Conservation (phyloP, 2,113 vertebrate genomes). For the Lepus americanus region DNA sequence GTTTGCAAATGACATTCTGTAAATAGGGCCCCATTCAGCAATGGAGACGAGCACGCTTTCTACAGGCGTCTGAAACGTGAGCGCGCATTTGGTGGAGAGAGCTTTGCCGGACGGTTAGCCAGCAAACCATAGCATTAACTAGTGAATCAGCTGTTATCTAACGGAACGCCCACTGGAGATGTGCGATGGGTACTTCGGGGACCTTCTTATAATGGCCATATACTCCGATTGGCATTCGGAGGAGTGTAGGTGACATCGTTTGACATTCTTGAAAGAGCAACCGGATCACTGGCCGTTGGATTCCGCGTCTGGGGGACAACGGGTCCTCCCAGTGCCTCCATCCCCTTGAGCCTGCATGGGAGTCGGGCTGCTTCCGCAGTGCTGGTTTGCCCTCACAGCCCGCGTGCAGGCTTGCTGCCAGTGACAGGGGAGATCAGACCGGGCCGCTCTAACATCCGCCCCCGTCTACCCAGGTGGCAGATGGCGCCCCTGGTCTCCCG, state of each 20-base stretch:
- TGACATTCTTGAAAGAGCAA: neutral
- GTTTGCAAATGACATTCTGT: neutral
- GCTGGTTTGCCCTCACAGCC: neutral
- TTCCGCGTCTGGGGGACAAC: neutral
- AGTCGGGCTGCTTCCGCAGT: neutral
- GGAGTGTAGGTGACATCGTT: neutral
- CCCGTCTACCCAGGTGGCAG: no score
- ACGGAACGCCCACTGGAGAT: neutral
- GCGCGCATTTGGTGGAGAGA: neutral
- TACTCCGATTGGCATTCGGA: neutral
- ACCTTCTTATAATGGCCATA: neutral
- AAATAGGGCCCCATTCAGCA: neutral
- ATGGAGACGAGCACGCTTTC: accelerated
- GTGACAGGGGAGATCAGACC: neutral
- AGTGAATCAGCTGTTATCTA: neutral
- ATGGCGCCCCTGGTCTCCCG: no score
- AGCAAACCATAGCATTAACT: neutral
- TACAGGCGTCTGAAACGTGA: neutral
- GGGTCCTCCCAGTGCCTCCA: neutral
- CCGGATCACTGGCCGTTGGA: neutral
- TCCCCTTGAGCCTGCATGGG: neutral
- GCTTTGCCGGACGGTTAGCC: neutral
- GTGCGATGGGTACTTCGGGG: neutral
- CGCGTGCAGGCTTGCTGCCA: neutral
- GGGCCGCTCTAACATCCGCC: accelerated